These are phyloP conservation scores for Cotesia congregata DNA, from an alignment of 2,888 invertebrate genomes.

Conservation along the genomic window DNA sequence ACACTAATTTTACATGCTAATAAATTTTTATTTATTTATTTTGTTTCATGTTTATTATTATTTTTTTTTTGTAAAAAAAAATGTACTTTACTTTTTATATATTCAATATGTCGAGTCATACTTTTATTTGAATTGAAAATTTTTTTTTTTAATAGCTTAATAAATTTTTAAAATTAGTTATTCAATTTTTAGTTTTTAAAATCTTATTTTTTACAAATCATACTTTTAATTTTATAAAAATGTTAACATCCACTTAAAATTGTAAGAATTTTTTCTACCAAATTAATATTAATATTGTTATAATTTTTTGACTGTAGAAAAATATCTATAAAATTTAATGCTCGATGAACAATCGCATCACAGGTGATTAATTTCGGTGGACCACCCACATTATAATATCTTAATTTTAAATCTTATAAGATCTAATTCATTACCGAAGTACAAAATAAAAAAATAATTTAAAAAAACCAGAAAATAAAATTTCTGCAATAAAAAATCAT, in stretches of 20 bases:
- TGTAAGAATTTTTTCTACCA: background rate
- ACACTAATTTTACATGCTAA: constrained; percentile 48
- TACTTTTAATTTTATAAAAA: too few relatives aligned
- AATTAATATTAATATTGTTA: too few relatives aligned
- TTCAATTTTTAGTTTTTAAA: too few relatives aligned
- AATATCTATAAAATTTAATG: background rate
- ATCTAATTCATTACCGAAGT: background rate
- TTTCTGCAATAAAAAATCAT: too few relatives aligned
- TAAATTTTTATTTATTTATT: constrained; percentile 26
- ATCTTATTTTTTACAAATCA: too few relatives aligned
- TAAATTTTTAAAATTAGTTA: too few relatives aligned
- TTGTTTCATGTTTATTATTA: constrained; percentile 21
- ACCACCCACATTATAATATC: background rate
- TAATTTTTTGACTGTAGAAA: background rate
- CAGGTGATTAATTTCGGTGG: background rate
- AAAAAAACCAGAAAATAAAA: too few relatives aligned
- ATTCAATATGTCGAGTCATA: too few relatives aligned
- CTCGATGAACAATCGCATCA: background rate
- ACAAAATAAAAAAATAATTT: background rate
- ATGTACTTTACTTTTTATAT: background rate
- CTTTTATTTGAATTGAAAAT: too few relatives aligned
- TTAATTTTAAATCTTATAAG: background rate
- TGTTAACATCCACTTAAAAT: too few relatives aligned
- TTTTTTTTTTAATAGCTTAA: too few relatives aligned
- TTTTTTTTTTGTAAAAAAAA: constrained; percentile 26